A percentile compares a stretch with the other conserved stretches of the same genome.
phyloP scores from a whole-genome alignment of 2,888 invertebrate genomes.

The Pilophorus perplexus region DNA sequence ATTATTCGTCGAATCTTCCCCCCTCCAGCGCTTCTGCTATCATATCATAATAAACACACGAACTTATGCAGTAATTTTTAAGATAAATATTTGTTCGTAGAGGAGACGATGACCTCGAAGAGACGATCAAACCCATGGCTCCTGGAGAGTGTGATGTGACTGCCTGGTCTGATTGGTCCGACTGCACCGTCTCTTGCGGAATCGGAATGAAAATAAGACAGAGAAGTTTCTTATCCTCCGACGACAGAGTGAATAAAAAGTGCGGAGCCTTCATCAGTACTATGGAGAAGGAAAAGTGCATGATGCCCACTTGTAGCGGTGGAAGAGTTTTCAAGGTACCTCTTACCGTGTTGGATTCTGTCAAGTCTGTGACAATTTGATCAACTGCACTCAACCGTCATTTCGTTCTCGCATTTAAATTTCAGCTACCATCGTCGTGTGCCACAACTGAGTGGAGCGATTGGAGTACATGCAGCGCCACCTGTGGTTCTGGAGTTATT shows the following conservation, averaged over 20 bases:
- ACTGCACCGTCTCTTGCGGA: constrained; percentile 79
- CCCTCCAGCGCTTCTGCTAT: not conserved
- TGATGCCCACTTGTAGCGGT: constrained; percentile 64
- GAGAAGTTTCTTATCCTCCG: constrained; percentile 41
- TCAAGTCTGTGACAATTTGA: too few relatives aligned
- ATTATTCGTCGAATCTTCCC: not conserved
- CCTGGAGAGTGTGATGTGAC: constrained; percentile 48
- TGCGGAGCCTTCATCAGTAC: constrained; percentile 73
- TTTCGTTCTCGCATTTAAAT: too few relatives aligned
- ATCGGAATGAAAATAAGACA: constrained; percentile 55
- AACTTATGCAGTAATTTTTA: not conserved
- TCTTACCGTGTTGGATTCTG: too few relatives aligned
- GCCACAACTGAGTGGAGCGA: constrained; percentile 86
- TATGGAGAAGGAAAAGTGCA: constrained; percentile 78
- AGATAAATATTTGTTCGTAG: constrained; percentile 44
- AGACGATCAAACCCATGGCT: constrained; percentile 48
- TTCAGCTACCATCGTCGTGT: constrained; percentile 51
- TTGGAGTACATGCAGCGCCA: constrained; percentile 88
- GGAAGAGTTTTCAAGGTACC: constrained; percentile 11
- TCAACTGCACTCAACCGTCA: too few relatives aligned
- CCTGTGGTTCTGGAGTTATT: constrained; percentile 74
- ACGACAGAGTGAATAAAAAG: constrained; percentile 58
- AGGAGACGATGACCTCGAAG: constrained; percentile 51
- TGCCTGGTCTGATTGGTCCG: constrained; percentile 77
- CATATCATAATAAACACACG: too few relatives aligned